Conservation (phyloP, 2,888 invertebrate genomes). For the Polietes domitor region DNA sequence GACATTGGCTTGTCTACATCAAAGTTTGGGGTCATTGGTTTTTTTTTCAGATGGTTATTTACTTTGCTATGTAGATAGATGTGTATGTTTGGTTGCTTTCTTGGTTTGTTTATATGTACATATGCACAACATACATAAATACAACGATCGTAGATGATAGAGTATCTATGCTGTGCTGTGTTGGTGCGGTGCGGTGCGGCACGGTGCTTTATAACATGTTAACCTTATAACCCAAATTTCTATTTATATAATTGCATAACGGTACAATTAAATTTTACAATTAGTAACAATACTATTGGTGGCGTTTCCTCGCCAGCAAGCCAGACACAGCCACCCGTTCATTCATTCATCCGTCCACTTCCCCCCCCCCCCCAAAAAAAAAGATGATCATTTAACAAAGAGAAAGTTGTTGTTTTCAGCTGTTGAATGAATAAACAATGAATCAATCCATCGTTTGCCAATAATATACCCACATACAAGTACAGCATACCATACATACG, state of each 20-base stretch:
- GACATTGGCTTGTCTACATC: slow-evolving; percentile 10
- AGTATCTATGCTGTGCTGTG: too few species aligned
- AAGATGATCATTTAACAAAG: slow-evolving; percentile 30
- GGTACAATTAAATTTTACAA: slow-evolving; percentile 32
- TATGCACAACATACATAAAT: too few species aligned
- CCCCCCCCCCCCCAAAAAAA: neutral
- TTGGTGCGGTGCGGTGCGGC: too few species aligned
- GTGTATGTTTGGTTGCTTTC: neutral
- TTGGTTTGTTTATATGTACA: too few species aligned
- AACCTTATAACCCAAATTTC: slow-evolving; percentile 37
- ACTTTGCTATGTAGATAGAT: too few species aligned
- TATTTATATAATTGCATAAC: slow-evolving; percentile 28
- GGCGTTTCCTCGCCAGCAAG: neutral
- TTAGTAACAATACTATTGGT: slow-evolving; percentile 8
- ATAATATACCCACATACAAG: neutral
- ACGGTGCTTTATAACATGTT: neutral
- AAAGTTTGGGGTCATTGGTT: slow-evolving; percentile 29
- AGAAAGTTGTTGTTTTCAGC: slow-evolving; percentile 48
- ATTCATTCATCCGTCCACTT: slow-evolving; percentile 11
- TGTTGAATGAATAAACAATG: slow-evolving; percentile 51
- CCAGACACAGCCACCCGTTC: neutral
- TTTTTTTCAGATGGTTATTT: slow-evolving; percentile 10
- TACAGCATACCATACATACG: too few species aligned
- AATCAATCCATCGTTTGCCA: slow-evolving; percentile 32
- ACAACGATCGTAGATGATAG: too few species aligned